A percentile compares a stretch with the other conserved stretches of the same genome.
Evolutionary conservation across 2,888 invertebrate genomes (phyloP).

Genomic region (Brenthis daphne): DNA sequence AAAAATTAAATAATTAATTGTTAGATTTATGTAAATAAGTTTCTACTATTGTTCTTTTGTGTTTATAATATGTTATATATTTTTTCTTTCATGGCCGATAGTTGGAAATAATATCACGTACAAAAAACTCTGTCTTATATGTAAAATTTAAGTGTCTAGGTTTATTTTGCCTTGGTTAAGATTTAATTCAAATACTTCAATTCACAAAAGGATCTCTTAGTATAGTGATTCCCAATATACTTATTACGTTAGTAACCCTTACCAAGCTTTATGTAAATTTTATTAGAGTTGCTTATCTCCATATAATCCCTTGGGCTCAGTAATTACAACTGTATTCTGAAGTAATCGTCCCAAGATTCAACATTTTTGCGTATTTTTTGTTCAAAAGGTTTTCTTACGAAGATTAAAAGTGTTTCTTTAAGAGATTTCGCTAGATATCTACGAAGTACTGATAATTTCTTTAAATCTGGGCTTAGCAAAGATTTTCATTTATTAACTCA

Average conservation of each 20-base stretch:
- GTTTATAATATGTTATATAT: no score
- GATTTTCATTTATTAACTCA: not conserved
- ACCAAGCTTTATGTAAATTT: constrained; percentile 13
- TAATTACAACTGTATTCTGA: constrained; percentile 60
- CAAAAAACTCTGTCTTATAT: no score
- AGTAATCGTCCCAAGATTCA: constrained; percentile 62
- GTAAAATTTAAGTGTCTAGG: no score
- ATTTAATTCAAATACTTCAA: not conserved
- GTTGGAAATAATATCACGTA: no score
- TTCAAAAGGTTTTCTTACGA: constrained; percentile 25
- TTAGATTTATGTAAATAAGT: no score
- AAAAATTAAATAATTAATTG: no score
- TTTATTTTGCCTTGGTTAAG: no score
- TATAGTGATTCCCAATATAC: constrained; percentile 5
- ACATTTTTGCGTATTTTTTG: constrained; percentile 24
- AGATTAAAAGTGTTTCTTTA: constrained; percentile 22
- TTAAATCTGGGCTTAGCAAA: not conserved
- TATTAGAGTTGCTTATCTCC: constrained; percentile 12
- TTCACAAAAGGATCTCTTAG: not conserved
- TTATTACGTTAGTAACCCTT: constrained; percentile 12
- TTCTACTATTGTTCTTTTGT: no score
- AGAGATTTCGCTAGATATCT: not conserved
- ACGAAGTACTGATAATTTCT: constrained; percentile 11
- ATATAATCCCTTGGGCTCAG: constrained; percentile 42
- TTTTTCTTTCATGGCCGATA: no score